Evolutionary conservation across 2,888 invertebrate genomes (phyloP).

Genomic region (Drosophila limbata): DNA sequence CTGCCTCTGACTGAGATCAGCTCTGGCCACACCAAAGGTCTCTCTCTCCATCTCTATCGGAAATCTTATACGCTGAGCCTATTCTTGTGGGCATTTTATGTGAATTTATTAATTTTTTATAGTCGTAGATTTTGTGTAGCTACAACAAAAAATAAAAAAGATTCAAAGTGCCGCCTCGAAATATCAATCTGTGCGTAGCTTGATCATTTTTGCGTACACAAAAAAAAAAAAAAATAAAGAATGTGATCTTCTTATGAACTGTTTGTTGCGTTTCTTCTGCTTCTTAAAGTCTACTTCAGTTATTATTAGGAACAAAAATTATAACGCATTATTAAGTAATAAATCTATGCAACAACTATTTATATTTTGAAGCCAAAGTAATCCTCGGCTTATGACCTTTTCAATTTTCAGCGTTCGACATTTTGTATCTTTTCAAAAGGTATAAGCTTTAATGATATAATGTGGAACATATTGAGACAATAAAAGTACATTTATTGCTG

Average conservation of each 20-base stretch:
- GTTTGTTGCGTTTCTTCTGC: neutral
- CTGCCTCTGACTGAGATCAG: conserved; percentile 11
- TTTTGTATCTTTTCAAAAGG: neutral
- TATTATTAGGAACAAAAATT: neutral
- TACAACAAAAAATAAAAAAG: no score
- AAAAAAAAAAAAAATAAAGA: neutral
- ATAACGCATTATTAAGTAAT: conserved; percentile 6
- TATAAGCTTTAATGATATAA: neutral
- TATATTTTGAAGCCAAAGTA: neutral
- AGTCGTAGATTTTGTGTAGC: conserved; percentile 67
- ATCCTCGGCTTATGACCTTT: conserved; percentile 7
- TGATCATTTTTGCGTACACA: conserved; percentile 32
- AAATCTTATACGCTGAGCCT: conserved; percentile 67
- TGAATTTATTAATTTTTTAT: conserved; percentile 78
- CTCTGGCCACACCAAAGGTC: conserved; percentile 11
- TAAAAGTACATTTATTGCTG: neutral
- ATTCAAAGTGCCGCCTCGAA: conserved; percentile 58
- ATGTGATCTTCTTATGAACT: conserved; percentile 26
- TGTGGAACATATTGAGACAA: neutral
- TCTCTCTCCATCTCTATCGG: conserved; percentile 43
- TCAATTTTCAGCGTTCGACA: neutral
- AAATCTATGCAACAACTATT: conserved; percentile 2
- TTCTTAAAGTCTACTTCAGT: neutral
- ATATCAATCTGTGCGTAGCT: conserved; percentile 40
- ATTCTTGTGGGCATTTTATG: conserved; percentile 57